These are phyloP conservation scores for Anorthoa munda DNA, from an alignment of 2,888 invertebrate genomes.

Conservation along the genomic window DNA sequence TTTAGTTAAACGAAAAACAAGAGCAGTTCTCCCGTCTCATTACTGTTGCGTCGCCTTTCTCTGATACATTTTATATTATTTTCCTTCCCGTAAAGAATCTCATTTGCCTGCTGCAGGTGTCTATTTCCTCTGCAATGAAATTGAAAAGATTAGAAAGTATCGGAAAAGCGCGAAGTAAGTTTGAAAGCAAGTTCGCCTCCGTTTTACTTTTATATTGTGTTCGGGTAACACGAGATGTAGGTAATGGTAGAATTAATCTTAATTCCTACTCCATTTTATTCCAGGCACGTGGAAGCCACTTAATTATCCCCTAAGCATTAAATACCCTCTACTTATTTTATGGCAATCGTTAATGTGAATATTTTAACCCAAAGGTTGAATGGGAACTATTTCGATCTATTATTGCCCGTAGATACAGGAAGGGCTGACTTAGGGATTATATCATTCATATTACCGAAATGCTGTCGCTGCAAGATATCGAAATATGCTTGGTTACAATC, in stretches of 20 bases:
- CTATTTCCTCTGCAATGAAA: conserved; percentile 32
- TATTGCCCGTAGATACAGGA: conserved; percentile 6
- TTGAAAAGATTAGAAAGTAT: conserved; percentile 47
- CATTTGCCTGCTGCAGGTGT: conserved; percentile 48
- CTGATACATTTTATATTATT: conserved; percentile 19
- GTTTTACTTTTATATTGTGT: conserved; percentile 37
- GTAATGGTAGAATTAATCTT: conserved; percentile 44
- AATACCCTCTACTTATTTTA: conserved; percentile 30
- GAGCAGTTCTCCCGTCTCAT: conserved; percentile 19
- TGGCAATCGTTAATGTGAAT: conserved; percentile 42
- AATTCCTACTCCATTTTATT: conserved; percentile 38
- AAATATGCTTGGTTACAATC: conserved; percentile 23
- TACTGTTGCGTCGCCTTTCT: conserved; percentile 23
- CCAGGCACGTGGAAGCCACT: conserved; percentile 20
- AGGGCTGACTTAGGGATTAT: conserved; percentile 23
- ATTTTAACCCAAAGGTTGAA: conserved; percentile 30
- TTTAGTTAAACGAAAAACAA: conserved; percentile 41
- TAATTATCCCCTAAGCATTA: conserved; percentile 32
- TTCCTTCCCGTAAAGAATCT: conserved; percentile 35
- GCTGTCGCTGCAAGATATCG: conserved; percentile 26
- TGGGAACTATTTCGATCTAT: conserved; percentile 13
- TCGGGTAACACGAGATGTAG: conserved; percentile 24
- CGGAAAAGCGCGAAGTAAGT: conserved; percentile 47
- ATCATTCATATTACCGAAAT: conserved; percentile 10
- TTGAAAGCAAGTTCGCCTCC: conserved; percentile 31